Evolutionary conservation across 2,797 vertebrate species (phyloP), one percentile per base, ranked within the genome.

Genomic region (Chelonia mydas): DNA sequence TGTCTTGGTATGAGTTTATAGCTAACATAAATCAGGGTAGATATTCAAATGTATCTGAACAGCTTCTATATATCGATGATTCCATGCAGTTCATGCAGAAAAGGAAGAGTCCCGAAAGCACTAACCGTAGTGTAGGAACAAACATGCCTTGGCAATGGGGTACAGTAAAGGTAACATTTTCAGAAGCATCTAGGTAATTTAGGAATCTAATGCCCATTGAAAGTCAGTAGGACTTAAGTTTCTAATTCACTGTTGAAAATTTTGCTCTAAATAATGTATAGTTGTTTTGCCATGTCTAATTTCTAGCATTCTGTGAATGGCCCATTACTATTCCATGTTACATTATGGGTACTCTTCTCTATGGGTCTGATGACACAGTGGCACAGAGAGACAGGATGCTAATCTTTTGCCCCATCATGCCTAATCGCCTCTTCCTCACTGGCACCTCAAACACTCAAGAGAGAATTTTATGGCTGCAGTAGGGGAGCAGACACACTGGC

Each of bases 1-100:
- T 2, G 0, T 13, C 45, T 53, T 68, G 8, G 1, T 47, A 25
- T 6, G 47, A 11, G 7, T 31, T 82, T 41, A 3, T 2, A 2
- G 2, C 45, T 50, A 45, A 50, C 13, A 15, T 49, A 6, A 81
- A 90, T 6, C 11, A 31, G 45, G 45, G 47, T 47, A 28, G 27
- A 77, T 13, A 16, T 77, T 77, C 27, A 49, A 77, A 31, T 47
- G 45, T 9, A 49, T 77, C 25, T 8, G 45, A 76, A 23, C 41
- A 27, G 27, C 28, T 76, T 76, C 41, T 77, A 74, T 47, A 3
- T 49, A 28, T 77, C 15, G 13, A 45, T 45, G 45, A 21, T 13
- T 76, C 41, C 25, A 23, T 47, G 23, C 12, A 28, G 74, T 47
- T 28, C 41, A 76, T 28, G 27, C 41, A 77, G 1, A 12, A 15